phyloP scores from a whole-genome alignment of 2,113 vertebrate genomes.

The Rissa tridactyla region DNA sequence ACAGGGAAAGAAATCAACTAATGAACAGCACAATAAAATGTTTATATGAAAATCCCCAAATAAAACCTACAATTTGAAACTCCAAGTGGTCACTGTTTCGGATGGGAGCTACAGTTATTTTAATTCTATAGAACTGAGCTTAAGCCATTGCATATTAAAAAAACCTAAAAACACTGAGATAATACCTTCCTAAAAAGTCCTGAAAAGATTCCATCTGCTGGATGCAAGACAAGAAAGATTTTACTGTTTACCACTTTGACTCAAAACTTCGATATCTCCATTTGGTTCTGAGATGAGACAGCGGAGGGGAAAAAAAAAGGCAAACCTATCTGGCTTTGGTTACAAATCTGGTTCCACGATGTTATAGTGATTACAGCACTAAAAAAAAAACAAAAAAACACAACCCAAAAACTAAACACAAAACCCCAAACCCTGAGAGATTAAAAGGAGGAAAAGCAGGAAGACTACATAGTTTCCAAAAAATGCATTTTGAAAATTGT shows the following conservation, averaged over 20 bases:
- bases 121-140: background rate
- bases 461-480: background rate
- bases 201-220: background rate
- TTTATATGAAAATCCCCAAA: background rate
- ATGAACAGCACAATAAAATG: background rate
- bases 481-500: background rate
- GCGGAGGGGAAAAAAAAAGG: background rate
- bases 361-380: background rate
- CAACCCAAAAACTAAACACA: background rate
- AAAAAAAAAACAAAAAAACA: no score
- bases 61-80: background rate
- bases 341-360: background rate
- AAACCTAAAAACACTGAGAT: background rate
- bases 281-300: background rate
- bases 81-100: background rate
- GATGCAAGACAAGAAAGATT: background rate
- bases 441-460: background rate
- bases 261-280: background rate
- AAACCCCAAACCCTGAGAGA: background rate
- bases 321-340: background rate
- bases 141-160: background rate
- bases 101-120: background rate
- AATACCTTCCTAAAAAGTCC: background rate
- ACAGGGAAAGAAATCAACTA: background rate
- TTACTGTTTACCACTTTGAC: background rate